Evolutionary conservation across 2,113 vertebrate genomes (phyloP).

Genomic region (Columba janthina): DNA sequence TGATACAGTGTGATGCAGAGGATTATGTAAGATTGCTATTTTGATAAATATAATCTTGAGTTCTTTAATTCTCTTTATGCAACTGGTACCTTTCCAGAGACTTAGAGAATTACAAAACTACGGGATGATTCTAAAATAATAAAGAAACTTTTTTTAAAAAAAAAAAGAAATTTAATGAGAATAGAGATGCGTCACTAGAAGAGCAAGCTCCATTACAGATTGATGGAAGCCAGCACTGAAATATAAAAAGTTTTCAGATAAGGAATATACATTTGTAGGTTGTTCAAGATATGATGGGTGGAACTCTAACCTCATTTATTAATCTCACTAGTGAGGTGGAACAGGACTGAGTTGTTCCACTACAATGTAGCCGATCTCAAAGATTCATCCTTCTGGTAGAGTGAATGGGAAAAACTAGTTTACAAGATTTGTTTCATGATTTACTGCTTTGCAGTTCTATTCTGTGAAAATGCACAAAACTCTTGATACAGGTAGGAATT

Average conservation of each 20-base stretch:
- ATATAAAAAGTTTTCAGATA: background rate
- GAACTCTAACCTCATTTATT: background rate
- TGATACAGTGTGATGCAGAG: background rate
- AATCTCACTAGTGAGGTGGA: background rate
- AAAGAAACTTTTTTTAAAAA: background rate
- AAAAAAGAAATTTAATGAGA: background rate
- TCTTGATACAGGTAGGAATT: background rate
- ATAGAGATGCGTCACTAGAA: background rate
- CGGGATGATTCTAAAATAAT: background rate
- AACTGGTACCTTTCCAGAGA: background rate
- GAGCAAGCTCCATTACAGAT: background rate
- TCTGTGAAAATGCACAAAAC: background rate
- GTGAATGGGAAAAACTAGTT: background rate
- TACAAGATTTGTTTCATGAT: background rate
- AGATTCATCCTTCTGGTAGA: background rate
- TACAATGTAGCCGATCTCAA: background rate
- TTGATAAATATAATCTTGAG: background rate
- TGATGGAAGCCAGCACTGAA: background rate
- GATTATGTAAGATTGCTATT: background rate
- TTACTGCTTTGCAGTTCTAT: background rate
- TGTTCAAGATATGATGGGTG: background rate
- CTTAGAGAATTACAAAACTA: background rate
- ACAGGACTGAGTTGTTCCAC: background rate
- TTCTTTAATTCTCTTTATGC: background rate
- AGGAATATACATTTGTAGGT: background rate